phyloP scores from a whole-genome alignment of 2,888 invertebrate species.

The Eutolmus rufibarbis region DNA sequence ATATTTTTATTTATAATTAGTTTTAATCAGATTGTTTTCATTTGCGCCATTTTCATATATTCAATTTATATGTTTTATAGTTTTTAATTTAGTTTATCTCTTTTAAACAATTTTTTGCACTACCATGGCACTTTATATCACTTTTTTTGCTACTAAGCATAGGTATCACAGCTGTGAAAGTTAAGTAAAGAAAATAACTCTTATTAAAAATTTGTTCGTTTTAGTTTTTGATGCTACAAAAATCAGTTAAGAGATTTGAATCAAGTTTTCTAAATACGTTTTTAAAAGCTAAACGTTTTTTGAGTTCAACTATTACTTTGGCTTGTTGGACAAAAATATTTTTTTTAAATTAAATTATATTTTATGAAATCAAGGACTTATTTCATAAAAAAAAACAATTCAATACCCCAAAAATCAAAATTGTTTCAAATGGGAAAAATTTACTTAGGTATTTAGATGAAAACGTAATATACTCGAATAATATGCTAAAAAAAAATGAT shows the following conservation, averaged over 20 bases:
- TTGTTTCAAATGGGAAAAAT: background rate
- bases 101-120: background rate
- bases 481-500: background rate
- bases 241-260: no score
- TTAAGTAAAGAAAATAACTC: background rate
- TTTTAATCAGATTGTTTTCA: no score
- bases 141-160: background rate
- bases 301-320: no score
- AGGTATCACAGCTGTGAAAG: background rate
- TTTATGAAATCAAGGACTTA: no score
- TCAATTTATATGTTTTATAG: background rate
- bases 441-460: background rate
- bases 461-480: background rate
- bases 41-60: no score
- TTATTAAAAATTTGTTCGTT: no score
- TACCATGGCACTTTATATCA: background rate
- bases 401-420: background rate
- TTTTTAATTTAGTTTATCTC: background rate
- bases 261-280: no score
- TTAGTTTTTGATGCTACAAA: no score
- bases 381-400: no score
- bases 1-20: background rate
- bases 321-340: no score
- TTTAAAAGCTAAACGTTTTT: no score
- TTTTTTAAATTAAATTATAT: no score